Conservation (phyloP, 2,113 vertebrate species). For the Cyprinodon brontotheroides region DNA sequence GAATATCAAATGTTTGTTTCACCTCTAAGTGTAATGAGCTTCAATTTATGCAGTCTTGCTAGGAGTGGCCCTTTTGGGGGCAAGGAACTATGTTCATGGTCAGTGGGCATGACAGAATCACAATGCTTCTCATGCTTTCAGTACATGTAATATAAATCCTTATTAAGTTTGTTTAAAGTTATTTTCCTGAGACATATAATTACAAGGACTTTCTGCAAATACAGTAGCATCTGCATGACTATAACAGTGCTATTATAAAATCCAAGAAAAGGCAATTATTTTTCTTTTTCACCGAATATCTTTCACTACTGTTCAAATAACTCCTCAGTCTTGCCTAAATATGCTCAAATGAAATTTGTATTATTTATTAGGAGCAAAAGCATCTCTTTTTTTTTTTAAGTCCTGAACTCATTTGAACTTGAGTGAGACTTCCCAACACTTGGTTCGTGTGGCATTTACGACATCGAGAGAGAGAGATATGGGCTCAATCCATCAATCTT, state of each 20-base stretch:
- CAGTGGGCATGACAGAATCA: background rate
- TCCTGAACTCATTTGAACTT: conserved; percentile 9
- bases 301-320: background rate
- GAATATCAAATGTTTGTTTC: conserved; percentile 41
- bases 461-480: conserved; percentile 29
- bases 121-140: background rate
- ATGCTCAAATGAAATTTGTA: background rate
- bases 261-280: background rate
- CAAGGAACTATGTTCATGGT: conserved; percentile 5
- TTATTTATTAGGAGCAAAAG: conserved; percentile 3
- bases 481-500: conserved; percentile 39
- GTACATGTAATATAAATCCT: background rate
- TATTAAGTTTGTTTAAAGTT: background rate
- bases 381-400: background rate
- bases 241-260: background rate
- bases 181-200: background rate
- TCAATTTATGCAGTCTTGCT: conserved; percentile 9
- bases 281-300: background rate
- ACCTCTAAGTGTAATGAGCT: conserved; percentile 33
- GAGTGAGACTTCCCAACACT: conserved; percentile 16
- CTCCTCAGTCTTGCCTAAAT: background rate
- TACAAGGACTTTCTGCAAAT: background rate
- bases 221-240: background rate
- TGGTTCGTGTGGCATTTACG: conserved; percentile 41
- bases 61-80: conserved; percentile 21